These are phyloP conservation scores for Acropternis orthonyx DNA, from an alignment of 2,797 vertebrate species.

Conservation along the genomic window DNA sequence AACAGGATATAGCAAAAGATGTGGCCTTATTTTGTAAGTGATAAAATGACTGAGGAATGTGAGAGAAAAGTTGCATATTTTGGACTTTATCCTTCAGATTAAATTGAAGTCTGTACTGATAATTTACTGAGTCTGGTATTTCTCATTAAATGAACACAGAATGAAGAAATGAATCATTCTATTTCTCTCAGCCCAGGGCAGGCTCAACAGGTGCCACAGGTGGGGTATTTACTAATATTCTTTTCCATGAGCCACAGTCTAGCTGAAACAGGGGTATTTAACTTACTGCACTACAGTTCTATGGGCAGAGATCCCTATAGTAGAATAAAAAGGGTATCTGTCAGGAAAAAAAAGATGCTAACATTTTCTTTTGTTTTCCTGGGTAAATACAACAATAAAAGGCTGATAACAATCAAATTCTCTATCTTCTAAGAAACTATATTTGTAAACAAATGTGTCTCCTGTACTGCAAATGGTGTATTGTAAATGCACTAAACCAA, in stretches of 20 bases:
- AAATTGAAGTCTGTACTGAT: neutral
- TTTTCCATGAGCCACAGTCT: neutral
- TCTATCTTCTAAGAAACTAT: neutral
- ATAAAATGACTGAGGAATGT: neutral
- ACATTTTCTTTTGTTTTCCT: neutral
- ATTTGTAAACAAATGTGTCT: neutral
- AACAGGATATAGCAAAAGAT: neutral
- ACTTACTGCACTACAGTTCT: neutral
- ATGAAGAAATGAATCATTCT: neutral
- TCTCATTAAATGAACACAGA: neutral
- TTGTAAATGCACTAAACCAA: neutral
- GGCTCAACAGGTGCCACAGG: neutral
- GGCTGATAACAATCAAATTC: neutral
- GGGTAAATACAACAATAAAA: neutral
- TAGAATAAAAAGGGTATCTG: neutral
- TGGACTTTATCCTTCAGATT: neutral
- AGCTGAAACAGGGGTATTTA: neutral
- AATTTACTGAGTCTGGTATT: neutral
- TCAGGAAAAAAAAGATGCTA: neutral
- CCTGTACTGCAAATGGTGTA: neutral
- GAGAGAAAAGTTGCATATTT: neutral
- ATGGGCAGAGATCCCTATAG: neutral
- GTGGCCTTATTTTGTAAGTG: neutral
- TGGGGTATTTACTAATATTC: neutral
- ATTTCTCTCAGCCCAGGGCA: neutral